These are phyloP conservation scores for Sebastes diaconus DNA, from an alignment of 2,797 vertebrate species.

Conservation along the genomic window DNA sequence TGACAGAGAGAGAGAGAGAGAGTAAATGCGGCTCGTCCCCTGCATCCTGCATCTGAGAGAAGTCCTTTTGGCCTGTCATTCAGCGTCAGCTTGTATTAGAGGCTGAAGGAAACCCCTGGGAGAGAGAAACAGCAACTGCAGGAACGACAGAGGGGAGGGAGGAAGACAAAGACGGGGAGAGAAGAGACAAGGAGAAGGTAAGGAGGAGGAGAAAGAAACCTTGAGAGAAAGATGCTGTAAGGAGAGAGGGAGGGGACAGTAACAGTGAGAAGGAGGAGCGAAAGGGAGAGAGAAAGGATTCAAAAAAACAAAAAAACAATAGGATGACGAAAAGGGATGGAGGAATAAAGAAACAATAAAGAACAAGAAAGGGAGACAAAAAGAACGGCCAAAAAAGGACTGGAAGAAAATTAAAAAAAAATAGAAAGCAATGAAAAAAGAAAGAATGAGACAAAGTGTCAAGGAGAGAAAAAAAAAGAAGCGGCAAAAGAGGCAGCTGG, in stretches of 20 bases:
- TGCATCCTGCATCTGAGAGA: constrained; percentile 56
- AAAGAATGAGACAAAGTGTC: neutral
- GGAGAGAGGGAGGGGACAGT: neutral
- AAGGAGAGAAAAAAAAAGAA: neutral
- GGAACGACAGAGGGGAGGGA: constrained; percentile 12
- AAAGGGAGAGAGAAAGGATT: neutral
- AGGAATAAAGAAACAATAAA: neutral
- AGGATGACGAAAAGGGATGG: neutral
- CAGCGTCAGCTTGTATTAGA: constrained; percentile 65
- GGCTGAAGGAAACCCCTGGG: constrained; percentile 54
- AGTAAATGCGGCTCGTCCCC: constrained; percentile 36
- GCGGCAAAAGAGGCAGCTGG: neutral
- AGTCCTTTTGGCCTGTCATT: constrained; percentile 75
- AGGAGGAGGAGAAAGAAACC: neutral
- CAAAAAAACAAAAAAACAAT: neutral
- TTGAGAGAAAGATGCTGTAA: neutral
- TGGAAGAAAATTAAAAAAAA: neutral
- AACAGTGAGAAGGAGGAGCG: neutral
- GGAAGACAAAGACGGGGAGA: neutral
- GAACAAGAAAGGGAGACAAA: neutral
- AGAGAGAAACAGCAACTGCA: constrained; percentile 39
- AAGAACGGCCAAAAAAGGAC: neutral
- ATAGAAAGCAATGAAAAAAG: neutral
- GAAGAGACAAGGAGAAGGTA: neutral
- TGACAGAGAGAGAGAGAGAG: constrained; percentile 20